Conservation (phyloP, 2,888 invertebrate genomes). For the Brachyptera risi region DNA sequence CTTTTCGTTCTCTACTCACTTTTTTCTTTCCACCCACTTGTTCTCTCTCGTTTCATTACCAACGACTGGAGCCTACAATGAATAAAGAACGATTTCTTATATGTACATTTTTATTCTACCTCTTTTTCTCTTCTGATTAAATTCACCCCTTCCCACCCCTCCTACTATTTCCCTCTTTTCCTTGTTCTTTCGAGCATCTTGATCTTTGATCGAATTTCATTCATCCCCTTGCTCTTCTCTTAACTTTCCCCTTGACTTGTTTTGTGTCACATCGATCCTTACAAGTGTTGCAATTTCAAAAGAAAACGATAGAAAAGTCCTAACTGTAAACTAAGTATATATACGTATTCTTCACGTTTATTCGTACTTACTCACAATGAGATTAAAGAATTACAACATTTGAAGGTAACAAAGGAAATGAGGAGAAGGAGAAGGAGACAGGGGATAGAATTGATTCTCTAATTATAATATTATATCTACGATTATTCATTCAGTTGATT, state of each 20-base stretch:
- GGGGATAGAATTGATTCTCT: no score
- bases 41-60: not conserved
- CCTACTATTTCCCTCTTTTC: constrained; percentile 6
- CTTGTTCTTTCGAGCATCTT: constrained; percentile 13
- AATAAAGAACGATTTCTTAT: constrained; percentile 14
- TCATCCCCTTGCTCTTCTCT: constrained; percentile 9
- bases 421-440: no score
- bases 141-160: constrained; percentile 17
- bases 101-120: constrained; percentile 3
- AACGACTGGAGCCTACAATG: no score
- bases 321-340: no score
- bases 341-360: no score
- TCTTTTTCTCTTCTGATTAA: constrained; percentile 17
- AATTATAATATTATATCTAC: no score
- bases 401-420: no score
- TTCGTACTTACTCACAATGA: no score
- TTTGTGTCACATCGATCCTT: not conserved
- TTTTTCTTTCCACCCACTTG: no score
- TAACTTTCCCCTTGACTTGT: constrained; percentile 9
- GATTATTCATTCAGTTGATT: no score
- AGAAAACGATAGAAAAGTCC: no score
- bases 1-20: not conserved
- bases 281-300: not conserved
- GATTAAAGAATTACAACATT: no score
- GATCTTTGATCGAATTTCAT: constrained; percentile 20